Conservation (phyloP, 1,140 invertebrate species). For the Lepidotrigona ventralis region DNA sequence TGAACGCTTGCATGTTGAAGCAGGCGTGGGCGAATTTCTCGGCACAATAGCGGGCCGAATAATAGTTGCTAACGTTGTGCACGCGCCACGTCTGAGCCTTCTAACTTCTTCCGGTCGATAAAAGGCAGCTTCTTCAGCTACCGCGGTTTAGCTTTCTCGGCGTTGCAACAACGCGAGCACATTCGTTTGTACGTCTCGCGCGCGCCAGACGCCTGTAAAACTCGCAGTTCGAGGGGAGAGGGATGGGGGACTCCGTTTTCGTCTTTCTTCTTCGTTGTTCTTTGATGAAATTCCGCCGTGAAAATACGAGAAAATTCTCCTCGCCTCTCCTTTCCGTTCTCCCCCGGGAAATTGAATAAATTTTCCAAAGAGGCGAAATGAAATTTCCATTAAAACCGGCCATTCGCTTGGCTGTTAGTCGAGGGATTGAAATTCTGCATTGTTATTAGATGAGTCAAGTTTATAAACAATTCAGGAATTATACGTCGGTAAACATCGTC, state of each 20-base stretch:
- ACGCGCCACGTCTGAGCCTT: not conserved
- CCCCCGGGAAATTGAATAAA: not conserved
- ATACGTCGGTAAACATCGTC: too few relatives aligned
- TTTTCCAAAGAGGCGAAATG: not conserved
- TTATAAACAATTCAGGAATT: not conserved
- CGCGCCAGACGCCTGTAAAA: not conserved
- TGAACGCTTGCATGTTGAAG: not conserved
- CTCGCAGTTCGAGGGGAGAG: not conserved
- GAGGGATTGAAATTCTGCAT: not conserved
- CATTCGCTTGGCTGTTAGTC: not conserved
- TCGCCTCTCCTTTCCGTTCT: not conserved
- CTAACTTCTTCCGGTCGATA: constrained; percentile 20
- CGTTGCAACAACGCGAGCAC: not conserved
- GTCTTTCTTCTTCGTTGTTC: not conserved
- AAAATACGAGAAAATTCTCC: not conserved
- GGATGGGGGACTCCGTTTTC: not conserved
- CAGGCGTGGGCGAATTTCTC: not conserved
- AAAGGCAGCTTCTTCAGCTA: constrained; percentile 22
- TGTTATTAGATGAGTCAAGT: not conserved
- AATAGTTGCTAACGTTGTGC: constrained; percentile 2
- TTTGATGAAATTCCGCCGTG: not conserved
- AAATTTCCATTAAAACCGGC: not conserved
- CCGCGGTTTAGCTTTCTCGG: not conserved
- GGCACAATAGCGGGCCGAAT: not conserved
- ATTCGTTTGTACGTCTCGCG: not conserved